Conservation (phyloP, 2,888 invertebrate genomes). For the Erebia epiphron region DNA sequence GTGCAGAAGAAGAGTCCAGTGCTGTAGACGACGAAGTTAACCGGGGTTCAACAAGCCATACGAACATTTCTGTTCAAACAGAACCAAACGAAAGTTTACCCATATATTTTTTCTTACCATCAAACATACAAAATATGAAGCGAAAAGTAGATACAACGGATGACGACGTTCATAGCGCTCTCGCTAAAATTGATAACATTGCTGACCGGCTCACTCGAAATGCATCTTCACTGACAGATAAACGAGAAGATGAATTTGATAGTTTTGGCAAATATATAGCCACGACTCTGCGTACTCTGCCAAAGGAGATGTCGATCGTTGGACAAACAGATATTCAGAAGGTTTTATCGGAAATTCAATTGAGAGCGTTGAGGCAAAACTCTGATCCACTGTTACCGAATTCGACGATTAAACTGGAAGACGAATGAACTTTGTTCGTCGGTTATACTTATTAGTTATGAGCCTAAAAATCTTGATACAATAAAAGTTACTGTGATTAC, state of each 20-base stretch:
- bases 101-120: neutral
- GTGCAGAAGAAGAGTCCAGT: too few relatives aligned
- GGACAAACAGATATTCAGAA: neutral
- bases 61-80: neutral
- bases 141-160: neutral
- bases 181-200: neutral
- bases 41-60: neutral
- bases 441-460: neutral
- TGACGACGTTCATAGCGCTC: neutral
- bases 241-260: neutral
- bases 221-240: neutral
- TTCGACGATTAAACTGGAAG: neutral
- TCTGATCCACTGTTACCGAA: neutral
- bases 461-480: neutral
- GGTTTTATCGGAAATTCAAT: neutral
- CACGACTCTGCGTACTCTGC: neutral
- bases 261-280: neutral
- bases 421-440: neutral
- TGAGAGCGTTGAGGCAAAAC: neutral
- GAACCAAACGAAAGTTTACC: neutral
- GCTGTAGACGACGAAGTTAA: neutral
- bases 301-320: neutral
- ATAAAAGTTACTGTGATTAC: neutral
- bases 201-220: neutral
- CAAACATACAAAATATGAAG: neutral